A percentile compares a stretch with the other conserved stretches of the same genome.
Evolutionary conservation across 2,113 vertebrate species (phyloP).

Genomic region (human): DNA sequence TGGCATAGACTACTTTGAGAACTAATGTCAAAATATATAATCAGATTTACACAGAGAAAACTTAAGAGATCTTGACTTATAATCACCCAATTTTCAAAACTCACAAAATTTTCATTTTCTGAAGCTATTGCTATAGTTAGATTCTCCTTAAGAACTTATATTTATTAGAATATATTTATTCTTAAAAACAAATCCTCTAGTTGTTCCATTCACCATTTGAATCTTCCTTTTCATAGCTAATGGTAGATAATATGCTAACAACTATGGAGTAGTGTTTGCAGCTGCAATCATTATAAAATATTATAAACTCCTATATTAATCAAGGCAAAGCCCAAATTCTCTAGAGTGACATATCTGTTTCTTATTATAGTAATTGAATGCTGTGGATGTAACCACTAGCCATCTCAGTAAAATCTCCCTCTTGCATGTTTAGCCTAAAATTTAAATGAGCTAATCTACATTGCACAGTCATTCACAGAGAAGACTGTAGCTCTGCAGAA

Average conservation of each 20-base stretch:
- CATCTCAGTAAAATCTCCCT: conserved; percentile 1
- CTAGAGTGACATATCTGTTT: conserved; percentile 33
- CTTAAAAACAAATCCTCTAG: too few relatives aligned
- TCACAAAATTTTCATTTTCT: conserved; percentile 16
- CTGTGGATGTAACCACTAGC: neutral
- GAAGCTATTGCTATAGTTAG: neutral
- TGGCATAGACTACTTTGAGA: neutral
- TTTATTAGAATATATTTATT: too few relatives aligned
- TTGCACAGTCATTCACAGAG: conserved; percentile 27
- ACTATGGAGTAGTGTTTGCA: neutral
- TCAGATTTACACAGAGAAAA: neutral
- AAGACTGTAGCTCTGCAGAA: conserved; percentile 18
- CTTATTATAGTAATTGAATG: conserved; percentile 15
- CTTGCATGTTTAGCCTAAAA: neutral
- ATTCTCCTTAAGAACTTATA: neutral
- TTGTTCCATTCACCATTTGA: conserved; percentile 46
- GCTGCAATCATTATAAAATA: conserved; percentile 45
- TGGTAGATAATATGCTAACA: conserved; percentile 34
- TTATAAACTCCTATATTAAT: conserved; percentile 44
- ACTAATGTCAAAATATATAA: neutral
- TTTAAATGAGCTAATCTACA: conserved; percentile 8
- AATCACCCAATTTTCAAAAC: conserved; percentile 39
- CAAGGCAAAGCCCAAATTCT: neutral
- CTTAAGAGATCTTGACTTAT: conserved; percentile 21
- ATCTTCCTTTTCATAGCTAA: neutral